These are phyloP conservation scores for Bruchidius siliquastri DNA, from an alignment of 2,888 invertebrate genomes.

Conservation along the genomic window DNA sequence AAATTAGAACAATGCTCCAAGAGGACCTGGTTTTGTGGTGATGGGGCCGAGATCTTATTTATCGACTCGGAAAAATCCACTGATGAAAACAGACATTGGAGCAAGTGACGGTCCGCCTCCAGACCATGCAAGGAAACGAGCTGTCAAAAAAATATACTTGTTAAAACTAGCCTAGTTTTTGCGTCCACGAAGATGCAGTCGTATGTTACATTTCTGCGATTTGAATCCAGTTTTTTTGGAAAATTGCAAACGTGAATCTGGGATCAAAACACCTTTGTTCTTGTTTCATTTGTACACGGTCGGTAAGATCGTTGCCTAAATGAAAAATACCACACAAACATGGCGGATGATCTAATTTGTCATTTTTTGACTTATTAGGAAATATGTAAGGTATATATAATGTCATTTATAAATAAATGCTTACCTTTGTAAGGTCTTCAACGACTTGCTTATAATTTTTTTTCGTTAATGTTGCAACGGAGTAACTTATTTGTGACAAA, in stretches of 20 bases:
- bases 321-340: slow-evolving; percentile 22
- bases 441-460: slow-evolving; percentile 90
- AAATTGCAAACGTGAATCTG: slow-evolving; percentile 28
- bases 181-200: background rate
- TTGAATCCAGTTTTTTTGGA: slow-evolving; percentile 27
- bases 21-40: slow-evolving; percentile 68
- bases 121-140: slow-evolving; percentile 87
- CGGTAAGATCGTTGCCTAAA: slow-evolving; percentile 30
- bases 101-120: slow-evolving; percentile 95
- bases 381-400: slow-evolving; percentile 1
- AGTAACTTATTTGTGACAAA: slow-evolving; percentile 97
- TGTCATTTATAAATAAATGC: slow-evolving; percentile 36
- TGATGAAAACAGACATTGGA: slow-evolving; percentile 88
- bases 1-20: slow-evolving; percentile 73
- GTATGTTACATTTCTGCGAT: slow-evolving; percentile 17
- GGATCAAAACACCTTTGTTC: slow-evolving; percentile 43
- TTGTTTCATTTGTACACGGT: slow-evolving; percentile 24
- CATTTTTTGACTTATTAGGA: slow-evolving; percentile 20
- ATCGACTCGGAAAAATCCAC: slow-evolving; percentile 73
- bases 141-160: slow-evolving; percentile 53
- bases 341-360: slow-evolving; percentile 34
- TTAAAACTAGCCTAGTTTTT: slow-evolving; percentile 15
- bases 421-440: slow-evolving; percentile 85
- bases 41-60: slow-evolving; percentile 52
- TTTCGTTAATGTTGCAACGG: slow-evolving; percentile 92